Conservation (phyloP, 2,888 invertebrate species). For the Drosophila parthenogenetica region DNA sequence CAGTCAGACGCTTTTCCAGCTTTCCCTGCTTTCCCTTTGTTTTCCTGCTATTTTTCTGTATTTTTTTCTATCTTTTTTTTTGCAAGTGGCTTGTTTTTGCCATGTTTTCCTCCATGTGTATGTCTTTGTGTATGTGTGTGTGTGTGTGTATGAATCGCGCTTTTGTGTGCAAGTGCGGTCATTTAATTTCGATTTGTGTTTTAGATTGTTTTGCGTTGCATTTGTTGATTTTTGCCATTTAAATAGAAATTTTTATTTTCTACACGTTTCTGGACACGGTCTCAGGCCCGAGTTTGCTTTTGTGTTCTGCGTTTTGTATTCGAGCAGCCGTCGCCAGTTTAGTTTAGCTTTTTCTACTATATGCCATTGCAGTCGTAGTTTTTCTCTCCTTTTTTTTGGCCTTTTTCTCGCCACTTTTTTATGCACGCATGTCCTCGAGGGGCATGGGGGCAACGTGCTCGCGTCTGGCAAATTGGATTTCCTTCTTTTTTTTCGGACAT, state of each 20-base stretch:
- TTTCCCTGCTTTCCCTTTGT: constrained; percentile 31
- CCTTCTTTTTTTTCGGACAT: constrained; percentile 64
- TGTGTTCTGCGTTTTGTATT: constrained; percentile 16
- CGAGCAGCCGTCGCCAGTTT: constrained; percentile 55
- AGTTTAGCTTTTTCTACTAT: constrained; percentile 11
- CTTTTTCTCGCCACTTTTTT: constrained; percentile 43
- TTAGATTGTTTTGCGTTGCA: constrained; percentile 82
- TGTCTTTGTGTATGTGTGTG: constrained; percentile 27
- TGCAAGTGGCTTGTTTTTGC: constrained; percentile 64
- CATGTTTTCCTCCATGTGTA: constrained; percentile 42
- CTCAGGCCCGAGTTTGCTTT: constrained; percentile 28
- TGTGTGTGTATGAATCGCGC: constrained; percentile 50
- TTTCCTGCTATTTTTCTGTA: neutral
- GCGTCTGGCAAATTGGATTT: constrained; percentile 75
- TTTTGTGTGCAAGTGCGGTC: constrained; percentile 82
- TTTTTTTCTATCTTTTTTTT: constrained; percentile 19
- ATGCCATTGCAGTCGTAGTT: constrained; percentile 31
- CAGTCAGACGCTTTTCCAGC: constrained; percentile 56
- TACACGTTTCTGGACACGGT: constrained; percentile 70
- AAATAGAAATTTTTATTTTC: constrained; percentile 80
- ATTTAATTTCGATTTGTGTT: constrained; percentile 84
- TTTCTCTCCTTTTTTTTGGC: constrained; percentile 20
- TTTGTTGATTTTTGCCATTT: constrained; percentile 81
- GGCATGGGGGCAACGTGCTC: constrained; percentile 66
- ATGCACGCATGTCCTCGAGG: constrained; percentile 74